Evolutionary conservation across 2,113 vertebrate genomes (phyloP), one percentile per base, ranked within the genome.

Genomic region (Percina caprodes): DNA sequence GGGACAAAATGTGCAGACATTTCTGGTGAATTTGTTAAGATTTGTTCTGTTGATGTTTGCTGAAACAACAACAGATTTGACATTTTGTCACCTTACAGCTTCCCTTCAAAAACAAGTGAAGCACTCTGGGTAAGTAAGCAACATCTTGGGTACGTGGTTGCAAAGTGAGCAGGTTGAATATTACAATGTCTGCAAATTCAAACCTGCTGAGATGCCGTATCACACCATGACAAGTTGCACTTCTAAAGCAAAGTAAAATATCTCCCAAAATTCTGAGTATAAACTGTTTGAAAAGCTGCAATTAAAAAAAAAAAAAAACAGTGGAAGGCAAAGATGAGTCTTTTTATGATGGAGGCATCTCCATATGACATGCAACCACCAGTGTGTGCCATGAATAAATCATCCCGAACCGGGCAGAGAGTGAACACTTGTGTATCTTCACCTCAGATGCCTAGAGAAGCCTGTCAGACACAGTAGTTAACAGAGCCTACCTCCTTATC

Each of bases 331-430:
- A 80, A 89, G 78, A 85, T 33, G 72, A 87, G 89, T 69, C 74
- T 81, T 93, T 94, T 94, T 83, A 90, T 90, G 88, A 90, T 83
- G 86, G 91, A 93, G 83, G 89, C 73, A 86, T 93, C 82, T 89
- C 86, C 79, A 82, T 92, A 89, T 88, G 93, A 93, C 94, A 93
- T 82, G 89, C 75, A 79, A 92, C 92, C 92, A 91, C 86, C 89
- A 80, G 88, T 74, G 83, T 84, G 86, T 59, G 83, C 77, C 71
- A 94, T 95, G 94, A 95, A 95, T 95, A 95, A 94, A 93, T 93
- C 94, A 94, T 94, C 59, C n/a, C 14, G 58, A 82, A 87, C 58
- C 61, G 75, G 89, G 91, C 77, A 81, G 85, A 84, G 89, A 89
- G 88, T 89, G 93, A 93, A 93, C 90, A 94, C 86, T 91, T 93